Evolutionary conservation across 2,888 invertebrate species (phyloP), one percentile per base, ranked within the genome.

Genomic region (Morpho deidamia): DNA sequence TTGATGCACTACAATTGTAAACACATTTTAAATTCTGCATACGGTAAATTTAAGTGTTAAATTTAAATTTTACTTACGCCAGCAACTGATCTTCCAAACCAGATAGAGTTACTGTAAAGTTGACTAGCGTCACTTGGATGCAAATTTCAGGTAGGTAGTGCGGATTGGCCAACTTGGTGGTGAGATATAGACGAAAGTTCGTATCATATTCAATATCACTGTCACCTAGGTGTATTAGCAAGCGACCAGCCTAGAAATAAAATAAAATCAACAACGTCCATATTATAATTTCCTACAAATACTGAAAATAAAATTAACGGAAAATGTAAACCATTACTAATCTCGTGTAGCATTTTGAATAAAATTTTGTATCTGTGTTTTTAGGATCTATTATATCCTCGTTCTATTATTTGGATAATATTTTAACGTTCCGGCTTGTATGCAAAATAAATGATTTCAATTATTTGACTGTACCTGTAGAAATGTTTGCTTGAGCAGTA

Each of bases 71-170:
- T 14, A 49, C 91, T 94, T 91, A 93, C 97, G 96, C 96, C 40
- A 98, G 86, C 39, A 98, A 83, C 75, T 98, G 98, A 79, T 98
- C 98, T 77, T 98, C 97, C 3, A 98, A 87, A 4, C 98, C 98
- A 43, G 94, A 94, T 0, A 94, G 92, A 0, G 97, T 97, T 37
- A 98, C 97, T 50, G 97, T 95, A 75, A 98, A 98, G 83, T 98
- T 98, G 7, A 98, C 95, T 9, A 98, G 90, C 0, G 97, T 96
- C 1, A 97, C 97, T 89, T 97, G 96, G 56, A 96, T 96, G 71
- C 97, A 97, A 58, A 97, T 93, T 63, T 98, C 97, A 0, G 98
- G 98, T 59, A 97, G 82, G 80, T 97, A 98, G 84, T 97, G 97
- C 0, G 98, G 98, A 89, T 98, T 98, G 0, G 96, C 92, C 52